Conservation (phyloP, 2,113 vertebrate species). For the Gadus chalcogrammus region DNA sequence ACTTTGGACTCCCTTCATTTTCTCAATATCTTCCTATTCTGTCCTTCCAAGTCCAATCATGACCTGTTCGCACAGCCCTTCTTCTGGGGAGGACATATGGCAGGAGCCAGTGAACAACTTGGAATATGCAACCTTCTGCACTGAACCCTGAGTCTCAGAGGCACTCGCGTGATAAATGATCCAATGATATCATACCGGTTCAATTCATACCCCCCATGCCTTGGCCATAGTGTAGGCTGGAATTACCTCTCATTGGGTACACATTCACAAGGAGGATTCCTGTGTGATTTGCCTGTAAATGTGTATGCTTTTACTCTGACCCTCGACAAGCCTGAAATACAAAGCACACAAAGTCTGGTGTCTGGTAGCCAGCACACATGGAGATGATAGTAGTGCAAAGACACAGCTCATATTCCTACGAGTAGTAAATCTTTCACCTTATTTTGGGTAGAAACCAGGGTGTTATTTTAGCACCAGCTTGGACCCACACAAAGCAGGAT, state of each 20-base stretch:
- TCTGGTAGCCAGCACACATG: background rate
- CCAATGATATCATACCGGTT: constrained; percentile 43
- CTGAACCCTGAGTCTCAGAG: constrained; percentile 46
- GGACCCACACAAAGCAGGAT: too few species aligned
- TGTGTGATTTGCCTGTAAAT: constrained; percentile 48
- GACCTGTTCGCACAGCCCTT: constrained; percentile 20
- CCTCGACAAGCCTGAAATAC: constrained; percentile 13
- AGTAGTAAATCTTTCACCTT: too few species aligned
- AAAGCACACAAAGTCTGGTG: constrained; percentile 17
- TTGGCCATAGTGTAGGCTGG: constrained; percentile 9
- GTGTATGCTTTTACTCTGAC: constrained; percentile 34
- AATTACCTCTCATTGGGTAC: constrained; percentile 43
- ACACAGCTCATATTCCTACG: too few species aligned
- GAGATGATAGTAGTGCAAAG: too few species aligned
- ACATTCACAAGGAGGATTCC: constrained; percentile 38
- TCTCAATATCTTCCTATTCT: background rate
- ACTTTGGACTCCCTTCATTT: constrained; percentile 5
- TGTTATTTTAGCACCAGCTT: too few species aligned
- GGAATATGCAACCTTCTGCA: constrained; percentile 52
- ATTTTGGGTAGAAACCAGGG: too few species aligned
- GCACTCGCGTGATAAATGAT: constrained; percentile 61
- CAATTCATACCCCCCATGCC: constrained; percentile 44
- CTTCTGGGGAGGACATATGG: constrained; percentile 20
- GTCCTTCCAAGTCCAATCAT: constrained; percentile 29
- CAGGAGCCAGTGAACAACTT: constrained; percentile 37